Base-by-base conservation (phyloP, 2,797 vertebrate species). In the Tarsius wallacei region DNA sequence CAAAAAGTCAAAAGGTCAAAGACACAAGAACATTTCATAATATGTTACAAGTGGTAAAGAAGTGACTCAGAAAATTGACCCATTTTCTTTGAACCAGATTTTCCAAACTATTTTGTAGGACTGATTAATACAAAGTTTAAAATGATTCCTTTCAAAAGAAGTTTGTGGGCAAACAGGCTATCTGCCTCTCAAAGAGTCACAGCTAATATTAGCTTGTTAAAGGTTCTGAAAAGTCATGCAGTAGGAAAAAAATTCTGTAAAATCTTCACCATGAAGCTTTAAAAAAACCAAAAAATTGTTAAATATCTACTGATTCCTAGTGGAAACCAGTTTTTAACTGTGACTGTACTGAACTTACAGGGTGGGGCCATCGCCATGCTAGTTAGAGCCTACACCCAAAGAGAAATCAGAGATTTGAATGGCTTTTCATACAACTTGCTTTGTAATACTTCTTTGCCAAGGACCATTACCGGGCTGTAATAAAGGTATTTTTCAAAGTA, bases 401-500 rank as follows among this genome's bases (percentile, higher is more conserved):
- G 24, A 94, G 47, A 93, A 90, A 88, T 78, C 55, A 89, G 80
- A 88, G 42, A 95, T 94, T 94, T 94, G 26, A 86, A 57, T 59
- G 64, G 28, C 36, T 89, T 1, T 83, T 91, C 51, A n/a, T 42
- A 64, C 26, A 80, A 17, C 31, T 80, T 83, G 42, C 31, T 88
- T 94, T 81, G 49, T 53, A 42, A 31, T 42, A 9, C 28, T 17
- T n/a, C 93, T 64, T 68, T 42, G 17, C 64, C 36, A 71, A 61
- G 14, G 14, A 91, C n/a, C 19, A 12, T 96, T 91, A 55, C 51
- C 71, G 76, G 61, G 31, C 16, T 70, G 22, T 73, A 80, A 94
- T 70, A 51, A 92, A 94, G 33, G 92, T 92, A 51, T 80, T 97
- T 93, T 94, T 97, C 76, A 47, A 97, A 96, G 87, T 91, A 2